Percentiles rank a stretch among this genome's conserved stretches.
These are phyloP conservation scores for Lycopodina hypogea DNA, from an alignment of 37 sponge, comb jelly and placozoan species.

Conservation along the genomic window DNA sequence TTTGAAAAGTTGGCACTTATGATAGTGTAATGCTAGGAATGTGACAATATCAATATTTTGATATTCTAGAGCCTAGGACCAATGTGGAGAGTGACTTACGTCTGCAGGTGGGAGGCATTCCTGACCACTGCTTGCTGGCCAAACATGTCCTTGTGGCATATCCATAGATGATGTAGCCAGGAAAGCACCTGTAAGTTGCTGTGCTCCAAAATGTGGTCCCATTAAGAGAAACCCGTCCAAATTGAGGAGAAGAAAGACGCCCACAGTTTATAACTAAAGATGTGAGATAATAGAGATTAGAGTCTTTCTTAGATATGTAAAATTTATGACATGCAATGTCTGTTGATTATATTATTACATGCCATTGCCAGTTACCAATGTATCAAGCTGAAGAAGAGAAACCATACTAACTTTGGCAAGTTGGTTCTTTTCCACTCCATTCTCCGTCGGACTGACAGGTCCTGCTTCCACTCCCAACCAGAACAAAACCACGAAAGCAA, in stretches of 20 bases:
- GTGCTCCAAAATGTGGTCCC: background rate
- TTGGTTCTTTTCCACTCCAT: constrained; percentile 46
- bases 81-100: too few relatives aligned
- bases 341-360: too few relatives aligned
- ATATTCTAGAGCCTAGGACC: too few relatives aligned
- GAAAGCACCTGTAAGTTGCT: constrained; percentile 50
- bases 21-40: too few relatives aligned
- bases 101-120: constrained; percentile 33
- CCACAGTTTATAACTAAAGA: constrained; percentile 26
- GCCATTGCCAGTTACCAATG: too few relatives aligned
- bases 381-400: constrained; percentile 46
- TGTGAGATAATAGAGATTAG: too few relatives aligned
- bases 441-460: constrained; percentile 32
- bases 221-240: too few relatives aligned
- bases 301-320: too few relatives aligned
- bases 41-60: too few relatives aligned
- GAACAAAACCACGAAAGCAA: constrained; percentile 49
- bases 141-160: constrained; percentile 33
- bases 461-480: constrained; percentile 30
- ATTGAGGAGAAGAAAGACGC: too few relatives aligned
- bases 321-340: too few relatives aligned
- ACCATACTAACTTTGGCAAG: constrained; percentile 43
- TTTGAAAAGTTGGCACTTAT: too few relatives aligned
- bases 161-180: constrained; percentile 45
- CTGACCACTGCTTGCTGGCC: constrained; percentile 42